These are phyloP conservation scores for Ennomos quercinarius DNA, from an alignment of 2,888 invertebrate genomes.

Conservation along the genomic window DNA sequence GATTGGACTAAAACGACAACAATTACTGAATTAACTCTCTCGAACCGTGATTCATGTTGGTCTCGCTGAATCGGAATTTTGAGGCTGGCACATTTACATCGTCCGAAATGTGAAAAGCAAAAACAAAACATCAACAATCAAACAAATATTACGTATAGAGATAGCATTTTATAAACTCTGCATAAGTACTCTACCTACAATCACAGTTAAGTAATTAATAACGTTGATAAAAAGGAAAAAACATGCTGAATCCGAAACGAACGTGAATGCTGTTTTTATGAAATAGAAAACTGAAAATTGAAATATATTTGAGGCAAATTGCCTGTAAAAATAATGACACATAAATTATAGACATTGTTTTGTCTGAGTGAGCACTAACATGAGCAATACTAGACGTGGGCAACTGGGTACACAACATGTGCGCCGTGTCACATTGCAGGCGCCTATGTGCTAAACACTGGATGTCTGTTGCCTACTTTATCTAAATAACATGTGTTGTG, in stretches of 20 bases:
- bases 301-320: too few species aligned
- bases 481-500: conserved; percentile 25
- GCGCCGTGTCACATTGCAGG: conserved; percentile 11
- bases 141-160: too few species aligned
- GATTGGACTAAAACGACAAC: conserved; percentile 37
- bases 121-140: too few species aligned
- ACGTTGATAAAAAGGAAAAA: too few species aligned
- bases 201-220: too few species aligned
- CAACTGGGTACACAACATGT: conserved; percentile 18
- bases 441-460: conserved; percentile 26
- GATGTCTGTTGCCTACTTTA: conserved; percentile 15
- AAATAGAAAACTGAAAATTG: too few species aligned
- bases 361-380: conserved; percentile 9
- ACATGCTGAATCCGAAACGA: too few species aligned
- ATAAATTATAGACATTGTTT: neutral
- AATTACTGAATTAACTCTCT: conserved; percentile 35
- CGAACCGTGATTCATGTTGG: conserved; percentile 35
- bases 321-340: neutral
- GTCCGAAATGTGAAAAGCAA: too few species aligned
- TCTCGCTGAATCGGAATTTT: conserved; percentile 17
- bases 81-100: too few species aligned
- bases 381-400: conserved; percentile 1
- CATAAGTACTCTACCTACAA: too few species aligned
- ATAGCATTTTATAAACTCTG: too few species aligned
- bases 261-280: too few species aligned